Conservation (phyloP, 2,888 invertebrate species). For the Eupithecia vulgata region DNA sequence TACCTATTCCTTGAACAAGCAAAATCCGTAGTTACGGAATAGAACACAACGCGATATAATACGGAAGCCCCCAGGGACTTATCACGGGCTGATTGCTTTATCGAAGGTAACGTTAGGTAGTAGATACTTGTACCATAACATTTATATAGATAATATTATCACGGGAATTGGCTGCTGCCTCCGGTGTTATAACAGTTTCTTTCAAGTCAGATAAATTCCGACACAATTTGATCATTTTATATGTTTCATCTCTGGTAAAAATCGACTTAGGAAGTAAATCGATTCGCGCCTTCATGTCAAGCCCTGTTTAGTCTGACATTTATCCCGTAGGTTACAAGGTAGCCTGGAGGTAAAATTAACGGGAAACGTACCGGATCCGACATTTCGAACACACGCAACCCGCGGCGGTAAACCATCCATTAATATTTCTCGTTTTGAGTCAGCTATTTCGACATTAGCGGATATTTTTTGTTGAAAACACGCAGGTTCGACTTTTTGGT, state of each 20-base stretch:
- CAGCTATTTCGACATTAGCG: conserved; percentile 20
- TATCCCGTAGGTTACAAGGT: conserved; percentile 9
- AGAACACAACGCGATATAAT: conserved; percentile 29
- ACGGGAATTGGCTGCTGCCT: conserved; percentile 26
- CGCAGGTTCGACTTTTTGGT: not conserved
- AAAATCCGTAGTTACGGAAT: conserved; percentile 22
- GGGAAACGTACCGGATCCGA: conserved; percentile 43
- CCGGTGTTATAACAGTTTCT: not conserved
- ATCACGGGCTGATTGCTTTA: conserved; percentile 42
- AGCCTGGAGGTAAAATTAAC: conserved; percentile 47
- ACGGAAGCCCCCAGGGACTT: conserved; percentile 36
- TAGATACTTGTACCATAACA: conserved; percentile 4
- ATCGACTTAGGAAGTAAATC: not conserved
- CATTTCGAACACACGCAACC: conserved; percentile 50
- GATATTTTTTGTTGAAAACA: conserved; percentile 8
- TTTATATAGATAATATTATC: conserved; percentile 27
- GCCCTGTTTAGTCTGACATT: not conserved
- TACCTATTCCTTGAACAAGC: not conserved
- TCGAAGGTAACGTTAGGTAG: conserved; percentile 37
- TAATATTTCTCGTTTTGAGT: conserved; percentile 48
- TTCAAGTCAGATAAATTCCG: not conserved
- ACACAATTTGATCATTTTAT: not conserved
- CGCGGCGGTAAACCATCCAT: conserved; percentile 49
- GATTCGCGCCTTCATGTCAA: not conserved
- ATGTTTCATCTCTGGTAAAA: not conserved